Percentiles rank a stretch among this genome's conserved stretches.
Conservation (phyloP, 1,140 invertebrate species). For the Heliothis subflexa region DNA sequence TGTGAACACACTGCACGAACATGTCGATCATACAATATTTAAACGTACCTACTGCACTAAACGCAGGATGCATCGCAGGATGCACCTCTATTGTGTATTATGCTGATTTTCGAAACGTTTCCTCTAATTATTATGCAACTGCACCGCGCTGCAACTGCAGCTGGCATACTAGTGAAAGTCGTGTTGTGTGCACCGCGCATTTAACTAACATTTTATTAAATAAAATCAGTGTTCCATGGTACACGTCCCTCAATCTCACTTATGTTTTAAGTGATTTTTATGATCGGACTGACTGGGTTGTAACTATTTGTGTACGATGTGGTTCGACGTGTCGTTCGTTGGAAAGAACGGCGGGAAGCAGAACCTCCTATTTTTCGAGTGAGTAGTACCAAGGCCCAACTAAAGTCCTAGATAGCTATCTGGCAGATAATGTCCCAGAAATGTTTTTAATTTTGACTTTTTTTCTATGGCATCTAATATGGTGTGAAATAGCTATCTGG, state of each 20-base stretch:
- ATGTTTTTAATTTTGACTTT: too few species aligned
- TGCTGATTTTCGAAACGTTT: constrained; percentile 70
- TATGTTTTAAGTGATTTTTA: constrained; percentile 48
- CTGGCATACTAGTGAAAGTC: constrained; percentile 70
- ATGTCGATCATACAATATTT: background rate
- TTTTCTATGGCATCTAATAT: too few species aligned
- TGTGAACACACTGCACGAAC: background rate
- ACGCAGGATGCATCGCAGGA: constrained; percentile 63
- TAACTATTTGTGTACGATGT: constrained; percentile 54
- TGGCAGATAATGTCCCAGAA: too few species aligned
- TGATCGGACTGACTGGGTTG: constrained; percentile 17
- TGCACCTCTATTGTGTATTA: constrained; percentile 45
- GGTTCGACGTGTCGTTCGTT: constrained; percentile 70
- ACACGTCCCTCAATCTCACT: constrained; percentile 50
- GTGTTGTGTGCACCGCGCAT: constrained; percentile 44
- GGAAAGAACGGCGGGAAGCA: constrained; percentile 63
- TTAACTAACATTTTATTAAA: constrained; percentile 48
- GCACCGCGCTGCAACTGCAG: constrained; percentile 12
- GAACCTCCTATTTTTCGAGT: constrained; percentile 67
- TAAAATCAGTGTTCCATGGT: constrained; percentile 19
- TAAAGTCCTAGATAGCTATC: too few species aligned
- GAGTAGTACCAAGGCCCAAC: constrained; percentile 43
- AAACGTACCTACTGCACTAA: background rate
- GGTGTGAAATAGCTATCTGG: too few species aligned
- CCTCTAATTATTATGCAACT: constrained; percentile 70